Evolutionary conservation across 2,797 vertebrate genomes (phyloP).

Genomic region (Synanceia verrucosa): DNA sequence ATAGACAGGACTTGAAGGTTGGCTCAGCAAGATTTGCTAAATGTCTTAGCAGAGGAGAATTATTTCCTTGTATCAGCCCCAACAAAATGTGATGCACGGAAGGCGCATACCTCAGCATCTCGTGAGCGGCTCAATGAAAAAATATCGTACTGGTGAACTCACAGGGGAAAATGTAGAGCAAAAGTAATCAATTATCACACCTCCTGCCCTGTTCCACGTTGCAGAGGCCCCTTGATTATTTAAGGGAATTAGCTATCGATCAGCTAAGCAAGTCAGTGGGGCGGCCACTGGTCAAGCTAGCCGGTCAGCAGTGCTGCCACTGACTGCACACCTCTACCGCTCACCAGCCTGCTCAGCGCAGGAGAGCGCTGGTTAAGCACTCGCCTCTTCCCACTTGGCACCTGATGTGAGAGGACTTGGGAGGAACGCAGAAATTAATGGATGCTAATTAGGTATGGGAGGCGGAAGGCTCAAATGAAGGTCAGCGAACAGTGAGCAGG

Average conservation of each 20-base stretch:
- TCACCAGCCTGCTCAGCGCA: slow-evolving; percentile 29
- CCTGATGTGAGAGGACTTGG: slow-evolving; percentile 38
- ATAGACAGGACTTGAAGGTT: neutral
- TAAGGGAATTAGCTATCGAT: slow-evolving; percentile 85
- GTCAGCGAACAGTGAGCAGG: slow-evolving; percentile 67
- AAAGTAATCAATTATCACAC: slow-evolving; percentile 81
- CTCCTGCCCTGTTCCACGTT: slow-evolving; percentile 63
- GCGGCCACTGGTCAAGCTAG: slow-evolving; percentile 52
- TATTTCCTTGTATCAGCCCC: slow-evolving; percentile 31
- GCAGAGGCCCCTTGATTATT: slow-evolving; percentile 78
- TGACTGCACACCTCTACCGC: slow-evolving; percentile 1
- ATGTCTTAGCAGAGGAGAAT: slow-evolving; percentile 42
- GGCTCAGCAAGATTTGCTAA: slow-evolving; percentile 13
- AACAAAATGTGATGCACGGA: slow-evolving; percentile 63
- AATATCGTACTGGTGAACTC: slow-evolving; percentile 65
- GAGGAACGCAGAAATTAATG: slow-evolving; percentile 50
- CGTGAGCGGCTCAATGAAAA: slow-evolving; percentile 70
- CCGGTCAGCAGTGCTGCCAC: slow-evolving; percentile 41
- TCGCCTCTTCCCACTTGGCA: slow-evolving; percentile 40
- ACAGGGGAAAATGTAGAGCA: slow-evolving; percentile 73
- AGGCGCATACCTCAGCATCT: slow-evolving; percentile 69
- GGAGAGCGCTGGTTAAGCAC: slow-evolving; percentile 38
- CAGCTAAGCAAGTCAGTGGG: slow-evolving; percentile 78
- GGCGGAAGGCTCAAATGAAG: slow-evolving; percentile 57
- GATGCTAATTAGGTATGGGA: slow-evolving; percentile 63